These are phyloP conservation scores for Cynopterus brachyotis DNA, from an alignment of 2,113 vertebrate genomes.

Conservation along the genomic window DNA sequence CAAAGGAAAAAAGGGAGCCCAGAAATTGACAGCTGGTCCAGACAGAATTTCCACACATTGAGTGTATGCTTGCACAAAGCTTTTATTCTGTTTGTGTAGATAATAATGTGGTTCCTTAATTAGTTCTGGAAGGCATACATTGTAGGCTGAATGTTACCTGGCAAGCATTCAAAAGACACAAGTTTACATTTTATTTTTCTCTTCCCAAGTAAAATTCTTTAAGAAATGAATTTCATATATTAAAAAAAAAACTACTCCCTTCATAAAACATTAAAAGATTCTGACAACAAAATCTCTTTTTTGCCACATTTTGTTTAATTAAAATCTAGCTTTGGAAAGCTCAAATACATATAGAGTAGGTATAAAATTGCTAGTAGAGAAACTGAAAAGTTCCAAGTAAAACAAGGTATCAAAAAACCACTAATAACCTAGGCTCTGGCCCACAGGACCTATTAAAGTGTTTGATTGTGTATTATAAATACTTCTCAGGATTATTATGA, in stretches of 20 bases:
- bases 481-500: background rate
- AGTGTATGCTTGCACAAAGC: conserved; percentile 66
- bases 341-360: conserved; percentile 33
- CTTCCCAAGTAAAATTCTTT: conserved; percentile 55
- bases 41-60: conserved; percentile 57
- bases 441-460: background rate
- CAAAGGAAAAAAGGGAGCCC: background rate
- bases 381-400: conserved; percentile 36
- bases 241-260: conserved; percentile 53
- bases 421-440: background rate
- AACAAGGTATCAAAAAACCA: conserved; percentile 28
- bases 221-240: conserved; percentile 72
- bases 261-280: conserved; percentile 59
- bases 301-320: conserved; percentile 64
- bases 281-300: conserved; percentile 42
- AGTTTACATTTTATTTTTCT: conserved; percentile 60
- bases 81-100: conserved; percentile 71
- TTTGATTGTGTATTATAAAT: background rate
- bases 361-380: conserved; percentile 53
- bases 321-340: conserved; percentile 57
- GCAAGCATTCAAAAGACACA: conserved; percentile 53
- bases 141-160: conserved; percentile 68
- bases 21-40: conserved; percentile 71
- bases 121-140: conserved; percentile 64
- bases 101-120: conserved; percentile 78